Evolutionary conservation across 2,888 invertebrate species (phyloP).

Genomic region (Torymus aiolomorphi): DNA sequence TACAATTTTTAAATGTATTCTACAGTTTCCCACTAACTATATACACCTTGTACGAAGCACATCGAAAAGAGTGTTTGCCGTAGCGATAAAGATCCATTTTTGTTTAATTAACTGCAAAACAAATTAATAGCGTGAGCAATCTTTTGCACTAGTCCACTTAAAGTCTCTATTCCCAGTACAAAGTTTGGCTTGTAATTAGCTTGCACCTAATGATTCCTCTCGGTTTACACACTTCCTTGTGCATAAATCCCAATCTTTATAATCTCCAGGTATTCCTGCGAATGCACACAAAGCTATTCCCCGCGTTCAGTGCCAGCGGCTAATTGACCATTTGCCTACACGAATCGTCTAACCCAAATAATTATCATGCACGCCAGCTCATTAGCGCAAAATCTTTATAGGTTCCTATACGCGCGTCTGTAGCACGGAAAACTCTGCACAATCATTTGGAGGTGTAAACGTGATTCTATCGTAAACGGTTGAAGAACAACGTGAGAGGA

Average conservation of each 20-base stretch:
- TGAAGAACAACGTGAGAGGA: too few relatives aligned
- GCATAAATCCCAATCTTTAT: constrained; percentile 10
- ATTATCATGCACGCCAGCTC: constrained; percentile 11
- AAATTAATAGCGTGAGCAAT: too few relatives aligned
- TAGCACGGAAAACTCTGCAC: neutral
- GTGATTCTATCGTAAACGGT: too few relatives aligned
- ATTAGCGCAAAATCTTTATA: neutral
- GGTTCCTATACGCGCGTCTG: too few relatives aligned
- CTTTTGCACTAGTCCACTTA: neutral
- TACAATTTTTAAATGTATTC: too few relatives aligned
- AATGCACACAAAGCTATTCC: neutral
- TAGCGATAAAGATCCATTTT: too few relatives aligned
- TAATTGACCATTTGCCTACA: neutral
- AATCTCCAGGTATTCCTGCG: constrained; percentile 1
- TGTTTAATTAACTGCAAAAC: too few relatives aligned
- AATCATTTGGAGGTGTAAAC: too few relatives aligned
- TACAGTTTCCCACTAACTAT: too few relatives aligned
- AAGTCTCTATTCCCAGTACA: neutral
- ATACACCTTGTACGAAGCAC: too few relatives aligned
- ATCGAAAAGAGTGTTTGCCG: too few relatives aligned
- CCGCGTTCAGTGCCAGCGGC: too few relatives aligned
- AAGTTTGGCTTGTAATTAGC: constrained; percentile 5
- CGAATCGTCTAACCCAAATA: constrained; percentile 11
- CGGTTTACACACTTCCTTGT: neutral
- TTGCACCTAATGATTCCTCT: constrained; percentile 5